Conservation (phyloP, 2,888 invertebrate species). For the Drosophila subquinaria region DNA sequence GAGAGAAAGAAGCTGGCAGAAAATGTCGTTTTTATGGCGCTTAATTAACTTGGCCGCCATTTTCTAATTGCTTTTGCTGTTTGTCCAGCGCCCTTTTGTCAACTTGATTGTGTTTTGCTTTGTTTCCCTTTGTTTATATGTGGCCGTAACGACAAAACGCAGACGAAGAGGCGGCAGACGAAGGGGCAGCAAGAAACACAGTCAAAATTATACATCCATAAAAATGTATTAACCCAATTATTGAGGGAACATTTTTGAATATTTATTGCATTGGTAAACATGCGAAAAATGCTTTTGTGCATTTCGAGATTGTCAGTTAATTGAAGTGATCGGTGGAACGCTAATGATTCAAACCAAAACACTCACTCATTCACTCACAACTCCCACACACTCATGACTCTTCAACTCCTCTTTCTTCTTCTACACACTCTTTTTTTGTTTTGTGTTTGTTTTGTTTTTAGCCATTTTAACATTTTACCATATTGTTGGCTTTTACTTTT, state of each 20-base stretch:
- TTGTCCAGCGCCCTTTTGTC: constrained; percentile 63
- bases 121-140: constrained; percentile 43
- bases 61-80: constrained; percentile 77
- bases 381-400: neutral
- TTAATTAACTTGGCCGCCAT: constrained; percentile 78
- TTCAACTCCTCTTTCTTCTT: neutral
- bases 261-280: constrained; percentile 33
- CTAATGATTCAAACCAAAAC: constrained; percentile 59
- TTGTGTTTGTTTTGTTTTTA: neutral
- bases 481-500: constrained; percentile 64
- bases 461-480: constrained; percentile 13
- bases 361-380: neutral
- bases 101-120: constrained; percentile 60
- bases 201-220: neutral
- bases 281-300: neutral
- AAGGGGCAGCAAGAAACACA: neutral
- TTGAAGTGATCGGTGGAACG: constrained; percentile 52
- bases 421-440: neutral
- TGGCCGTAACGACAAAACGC: constrained; percentile 2
- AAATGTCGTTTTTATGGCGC: constrained; percentile 78
- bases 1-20: constrained; percentile 2
- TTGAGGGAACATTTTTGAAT: constrained; percentile 6
- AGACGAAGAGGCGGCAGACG: neutral
- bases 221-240: constrained; percentile 14
- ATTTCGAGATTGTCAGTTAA: constrained; percentile 66